These are phyloP conservation scores for Drosophila mimetica DNA, from an alignment of 2,888 invertebrate genomes.

Conservation along the genomic window DNA sequence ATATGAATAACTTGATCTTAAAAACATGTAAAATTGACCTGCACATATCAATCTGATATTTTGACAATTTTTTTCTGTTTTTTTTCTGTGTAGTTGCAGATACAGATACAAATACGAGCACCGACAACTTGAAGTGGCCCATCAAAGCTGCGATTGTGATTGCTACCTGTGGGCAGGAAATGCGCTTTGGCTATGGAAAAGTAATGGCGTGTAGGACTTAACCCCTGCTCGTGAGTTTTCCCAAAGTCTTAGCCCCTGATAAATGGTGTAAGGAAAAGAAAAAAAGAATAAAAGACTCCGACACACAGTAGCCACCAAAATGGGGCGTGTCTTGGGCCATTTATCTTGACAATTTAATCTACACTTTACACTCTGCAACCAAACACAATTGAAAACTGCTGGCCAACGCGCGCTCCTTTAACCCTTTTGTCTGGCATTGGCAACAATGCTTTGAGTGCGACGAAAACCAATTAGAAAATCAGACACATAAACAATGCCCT, in stretches of 20 bases:
- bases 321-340: constrained; percentile 54
- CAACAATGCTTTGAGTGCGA: too few species aligned
- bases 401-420: constrained; percentile 44
- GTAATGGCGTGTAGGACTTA: constrained; percentile 53
- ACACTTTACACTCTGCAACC: constrained; percentile 37
- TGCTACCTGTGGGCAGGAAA: constrained; percentile 69
- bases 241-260: constrained; percentile 46
- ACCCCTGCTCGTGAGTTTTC: constrained; percentile 17
- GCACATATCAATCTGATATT: too few species aligned
- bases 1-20: too few species aligned
- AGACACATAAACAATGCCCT: constrained; percentile 63
- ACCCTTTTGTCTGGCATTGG: constrained; percentile 35
- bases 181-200: constrained; percentile 59
- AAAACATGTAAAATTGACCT: too few species aligned
- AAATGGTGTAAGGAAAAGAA: constrained; percentile 33
- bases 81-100: too few species aligned
- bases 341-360: constrained; percentile 75
- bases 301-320: constrained; percentile 38
- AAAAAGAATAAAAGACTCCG: constrained; percentile 35
- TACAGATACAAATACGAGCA: constrained; percentile 14
- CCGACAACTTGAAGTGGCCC: constrained; percentile 56
- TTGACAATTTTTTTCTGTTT: too few species aligned
- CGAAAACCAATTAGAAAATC: constrained; percentile 72
- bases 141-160: constrained; percentile 41
- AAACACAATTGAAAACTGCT: constrained; percentile 44